A percentile compares a stretch with the other conserved stretches of the same genome.
Conservation (phyloP, 2,797 vertebrate genomes). For the Cichlasoma orientale region DNA sequence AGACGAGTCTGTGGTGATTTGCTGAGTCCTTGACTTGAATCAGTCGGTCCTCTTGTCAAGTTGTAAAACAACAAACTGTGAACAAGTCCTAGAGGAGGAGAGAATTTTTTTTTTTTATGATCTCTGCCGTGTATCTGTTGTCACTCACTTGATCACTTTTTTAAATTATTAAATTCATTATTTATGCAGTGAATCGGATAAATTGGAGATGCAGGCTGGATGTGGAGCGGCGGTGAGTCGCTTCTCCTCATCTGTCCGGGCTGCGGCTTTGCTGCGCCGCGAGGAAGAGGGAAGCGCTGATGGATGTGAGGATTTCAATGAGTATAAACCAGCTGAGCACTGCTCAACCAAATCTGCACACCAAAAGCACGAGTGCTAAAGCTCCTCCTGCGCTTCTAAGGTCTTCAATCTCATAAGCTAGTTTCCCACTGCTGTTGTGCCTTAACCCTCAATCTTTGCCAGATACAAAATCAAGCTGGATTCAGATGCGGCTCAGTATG, state of each 20-base stretch:
- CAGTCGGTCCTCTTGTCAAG: constrained; percentile 1
- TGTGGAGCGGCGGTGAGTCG: too few relatives aligned
- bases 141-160: constrained; percentile 67
- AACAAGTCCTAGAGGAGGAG: constrained; percentile 1
- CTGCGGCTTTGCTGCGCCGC: constrained; percentile 41
- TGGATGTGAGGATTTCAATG: constrained; percentile 63
- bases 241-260: constrained; percentile 48
- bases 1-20: constrained; percentile 5
- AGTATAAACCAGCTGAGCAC: constrained; percentile 59
- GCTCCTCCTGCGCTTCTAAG: constrained; percentile 41
- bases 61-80: constrained; percentile 7
- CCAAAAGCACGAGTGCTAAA: constrained; percentile 51
- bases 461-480: constrained; percentile 96
- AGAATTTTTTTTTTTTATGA: background rate
- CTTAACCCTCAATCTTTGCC: constrained; percentile 81
- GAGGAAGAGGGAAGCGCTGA: constrained; percentile 55
- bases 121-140: constrained; percentile 35
- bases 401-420: constrained; percentile 60
- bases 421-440: constrained; percentile 66
- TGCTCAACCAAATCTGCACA: constrained; percentile 50
- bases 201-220: constrained; percentile 65
- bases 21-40: constrained; percentile 4
- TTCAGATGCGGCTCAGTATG: constrained; percentile 87
- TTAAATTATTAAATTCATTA: constrained; percentile 59
- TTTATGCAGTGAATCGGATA: constrained; percentile 70